Evolutionary conservation across 2,797 vertebrate species (phyloP).

Genomic region (Buceros bicornis): DNA sequence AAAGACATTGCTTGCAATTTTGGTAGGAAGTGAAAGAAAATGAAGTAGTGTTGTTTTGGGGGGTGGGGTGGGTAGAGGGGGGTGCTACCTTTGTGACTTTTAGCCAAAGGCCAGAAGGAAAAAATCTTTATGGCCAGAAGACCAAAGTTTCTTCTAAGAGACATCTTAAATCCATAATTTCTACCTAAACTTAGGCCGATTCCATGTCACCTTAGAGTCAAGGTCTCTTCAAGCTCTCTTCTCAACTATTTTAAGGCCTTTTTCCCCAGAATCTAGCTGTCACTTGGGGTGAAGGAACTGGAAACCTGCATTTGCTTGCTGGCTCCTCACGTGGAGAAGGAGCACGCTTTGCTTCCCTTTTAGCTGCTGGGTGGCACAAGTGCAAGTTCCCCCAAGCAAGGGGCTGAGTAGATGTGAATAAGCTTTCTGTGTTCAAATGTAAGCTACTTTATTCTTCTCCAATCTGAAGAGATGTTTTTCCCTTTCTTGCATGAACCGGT

Average conservation of each 20-base stretch:
- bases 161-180: background rate
- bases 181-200: background rate
- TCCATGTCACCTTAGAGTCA: background rate
- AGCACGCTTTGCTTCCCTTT: background rate
- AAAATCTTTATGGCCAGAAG: background rate
- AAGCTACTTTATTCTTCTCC: background rate
- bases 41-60: accelerated
- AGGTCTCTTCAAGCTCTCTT: background rate
- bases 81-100: background rate
- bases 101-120: background rate
- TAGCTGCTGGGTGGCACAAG: background rate
- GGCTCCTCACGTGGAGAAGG: background rate
- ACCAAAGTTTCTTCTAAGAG: background rate
- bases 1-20: background rate
- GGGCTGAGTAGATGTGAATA: background rate
- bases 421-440: background rate
- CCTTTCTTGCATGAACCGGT: background rate
- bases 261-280: background rate
- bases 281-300: background rate
- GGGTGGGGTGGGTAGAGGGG: too few relatives aligned
- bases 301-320: background rate
- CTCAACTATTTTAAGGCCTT: background rate
- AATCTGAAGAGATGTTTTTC: background rate
- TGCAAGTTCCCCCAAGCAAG: background rate
- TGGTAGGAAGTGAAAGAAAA: background rate